Evolutionary conservation across 2,113 vertebrate genomes (phyloP), one percentile per base, ranked within the genome.

Genomic region (Carassius gibelio): DNA sequence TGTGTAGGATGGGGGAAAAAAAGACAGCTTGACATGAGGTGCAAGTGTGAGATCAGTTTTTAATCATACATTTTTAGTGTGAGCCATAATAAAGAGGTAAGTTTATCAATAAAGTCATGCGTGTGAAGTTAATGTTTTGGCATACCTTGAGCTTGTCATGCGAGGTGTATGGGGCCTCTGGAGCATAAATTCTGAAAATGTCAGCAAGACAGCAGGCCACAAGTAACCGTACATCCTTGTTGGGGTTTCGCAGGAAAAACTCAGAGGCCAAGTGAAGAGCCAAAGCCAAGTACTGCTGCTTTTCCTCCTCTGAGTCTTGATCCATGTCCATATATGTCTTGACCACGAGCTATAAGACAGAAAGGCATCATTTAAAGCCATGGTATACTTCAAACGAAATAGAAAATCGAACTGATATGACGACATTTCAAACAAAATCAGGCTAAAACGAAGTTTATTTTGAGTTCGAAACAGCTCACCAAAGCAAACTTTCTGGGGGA

Each of bases 291-390:
- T 99, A 99, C 93, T 99, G 97, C 91, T 99, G 97, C 91, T 99
- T 99, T 92, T 99, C 98, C 88, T 99, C 98, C 93, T 99, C 98
- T 0, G 98, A 99, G 93, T 99, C 98, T 94, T 99, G 98, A 94
- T 99, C 98, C 98, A 99, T 99, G 92, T 99, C 98, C 98, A 99
- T 99, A 92, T 98, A 99, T 5, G 98, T 99, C 94, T 99, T 99
- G 79, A 99, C 98, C 93, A 99, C 97, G 97, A 99, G 97, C 98
- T 99, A 90, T 7, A 6, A 34, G 21, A 82, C 5, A 71, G 21
- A 81, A 2, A 52, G 62, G 61, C 7, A n/a, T 38, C 36, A 38
- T 38, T 38, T 42, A 7, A 42, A 1, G 6, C 38, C 30, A 30
- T 2, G 2, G 30, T 30, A 30, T 30, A 30, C 30, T 30, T 30